Evolutionary conservation across 2,888 invertebrate genomes (phyloP), one percentile per base, ranked within the genome.

Genomic region (Gasteruption jaculator): DNA sequence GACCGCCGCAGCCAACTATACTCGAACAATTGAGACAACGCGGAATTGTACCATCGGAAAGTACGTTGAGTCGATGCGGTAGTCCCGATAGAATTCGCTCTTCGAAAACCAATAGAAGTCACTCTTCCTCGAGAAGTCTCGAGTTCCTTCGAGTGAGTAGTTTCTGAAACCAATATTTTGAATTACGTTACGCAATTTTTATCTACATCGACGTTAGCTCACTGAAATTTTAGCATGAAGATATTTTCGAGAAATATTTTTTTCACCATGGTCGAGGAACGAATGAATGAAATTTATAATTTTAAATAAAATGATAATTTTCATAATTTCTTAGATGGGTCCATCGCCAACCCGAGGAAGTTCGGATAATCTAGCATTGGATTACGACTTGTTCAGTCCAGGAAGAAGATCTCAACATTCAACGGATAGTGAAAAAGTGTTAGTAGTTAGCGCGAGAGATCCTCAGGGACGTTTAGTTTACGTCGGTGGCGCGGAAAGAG

Each of bases 311-410:
- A 4, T 26, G 18, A 19, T 30, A 12, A 12, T 18, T 15, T 41
- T 27, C 18, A 10, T 22, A 15, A 14, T 42, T 48, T 4, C 37
- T n/a, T n/a, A 65, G 68, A 54, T 56, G 25, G 60, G 54, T 49
- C 56, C 63, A 8, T 55, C 62, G 0, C 67, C 61, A 20, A 52
- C 54, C 2, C 69, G 61, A 61, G 55, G 74, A 61, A 73, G 73
- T 5, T 68, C 73, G 3, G 84, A 85, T 63, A 84, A 83, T 63
- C 72, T 85, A n/a, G 83, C 82, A 3, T 71, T 86, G 21, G 86
- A 87, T 72, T 86, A 86, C 63, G 87, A 88, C 58, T 73, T 86
- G 43, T 80, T 86, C 58, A 78, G 58, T 36, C 66, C 70, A 4
- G 64, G 63, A 15, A 62, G 63, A 43, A 60, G 57, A 21, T 57